A percentile compares a stretch with the other conserved stretches of the same genome.
These are phyloP conservation scores for Belonocnema kinseyi DNA, from an alignment of 1,140 invertebrate species.

Conservation along the genomic window DNA sequence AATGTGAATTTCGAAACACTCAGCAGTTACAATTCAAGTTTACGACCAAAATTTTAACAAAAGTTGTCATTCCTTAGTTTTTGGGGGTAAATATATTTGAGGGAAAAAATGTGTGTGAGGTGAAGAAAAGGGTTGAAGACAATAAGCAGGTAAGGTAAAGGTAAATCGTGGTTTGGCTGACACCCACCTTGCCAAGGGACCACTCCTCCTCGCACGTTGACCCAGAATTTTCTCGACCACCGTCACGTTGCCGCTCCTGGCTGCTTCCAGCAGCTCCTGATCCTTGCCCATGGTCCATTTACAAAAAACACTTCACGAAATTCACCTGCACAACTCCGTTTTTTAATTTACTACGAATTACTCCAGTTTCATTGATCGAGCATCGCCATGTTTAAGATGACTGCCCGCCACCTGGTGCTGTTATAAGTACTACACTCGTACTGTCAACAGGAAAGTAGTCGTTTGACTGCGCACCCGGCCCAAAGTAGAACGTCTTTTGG, in stretches of 20 bases:
- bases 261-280: constrained; percentile 96
- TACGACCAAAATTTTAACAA: too few relatives aligned
- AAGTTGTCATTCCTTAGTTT: too few relatives aligned
- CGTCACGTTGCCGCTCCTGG: constrained; percentile 91
- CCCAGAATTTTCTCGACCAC: constrained; percentile 94
- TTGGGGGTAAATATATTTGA: too few relatives aligned
- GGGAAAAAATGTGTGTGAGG: not conserved
- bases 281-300: constrained; percentile 94
- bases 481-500: not conserved
- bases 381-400: constrained; percentile 80
- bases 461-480: not conserved
- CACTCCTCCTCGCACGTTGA: constrained; percentile 92
- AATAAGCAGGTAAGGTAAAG: not conserved
- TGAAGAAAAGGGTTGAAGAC: not conserved
- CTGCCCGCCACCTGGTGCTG: constrained; percentile 72
- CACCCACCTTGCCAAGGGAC: constrained; percentile 92
- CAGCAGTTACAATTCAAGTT: too few relatives aligned
- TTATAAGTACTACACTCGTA: not conserved
- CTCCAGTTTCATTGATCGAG: constrained; percentile 85
- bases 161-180: constrained; percentile 49
- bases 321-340: constrained; percentile 77
- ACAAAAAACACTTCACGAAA: constrained; percentile 73
- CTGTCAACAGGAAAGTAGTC: not conserved
- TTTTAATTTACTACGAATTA: constrained; percentile 78
- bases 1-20: not conserved